phyloP scores from a whole-genome alignment of 2,797 vertebrate species.

The Acipenser ruthenus region DNA sequence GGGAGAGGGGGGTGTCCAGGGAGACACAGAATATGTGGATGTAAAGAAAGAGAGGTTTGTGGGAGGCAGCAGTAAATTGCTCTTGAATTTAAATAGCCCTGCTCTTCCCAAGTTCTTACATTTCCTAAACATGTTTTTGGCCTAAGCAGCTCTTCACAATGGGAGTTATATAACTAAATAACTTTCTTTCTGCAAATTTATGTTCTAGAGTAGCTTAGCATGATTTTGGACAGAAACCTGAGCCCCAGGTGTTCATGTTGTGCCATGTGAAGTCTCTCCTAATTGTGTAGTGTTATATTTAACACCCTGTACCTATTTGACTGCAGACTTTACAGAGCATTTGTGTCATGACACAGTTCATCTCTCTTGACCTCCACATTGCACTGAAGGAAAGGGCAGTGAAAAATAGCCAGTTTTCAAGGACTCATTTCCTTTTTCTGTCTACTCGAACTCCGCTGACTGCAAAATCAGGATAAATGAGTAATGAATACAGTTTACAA shows the following conservation, averaged over 20 bases:
- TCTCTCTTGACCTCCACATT: constrained; percentile 25
- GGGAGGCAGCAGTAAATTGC: no score
- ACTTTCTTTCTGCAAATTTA: constrained; percentile 23
- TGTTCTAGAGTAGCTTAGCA: constrained; percentile 20
- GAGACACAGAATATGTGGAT: no score
- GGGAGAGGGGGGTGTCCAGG: no score
- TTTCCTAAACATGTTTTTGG: constrained; percentile 3
- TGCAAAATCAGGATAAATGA: background rate
- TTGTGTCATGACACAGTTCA: constrained; percentile 35
- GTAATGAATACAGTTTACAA: background rate
- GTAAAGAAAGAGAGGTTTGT: no score
- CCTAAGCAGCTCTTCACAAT: constrained; percentile 10
- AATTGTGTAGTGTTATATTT: constrained; percentile 36
- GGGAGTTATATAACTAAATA: constrained; percentile 20
- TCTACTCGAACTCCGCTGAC: constrained; percentile 16
- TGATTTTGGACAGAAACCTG: constrained; percentile 15
- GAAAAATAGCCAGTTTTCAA: constrained; percentile 37
- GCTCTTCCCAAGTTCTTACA: constrained; percentile 8
- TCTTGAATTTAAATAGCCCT: no score
- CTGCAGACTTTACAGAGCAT: constrained; percentile 25
- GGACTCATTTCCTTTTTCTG: constrained; percentile 29
- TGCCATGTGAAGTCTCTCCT: constrained; percentile 11
- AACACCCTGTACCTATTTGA: constrained; percentile 25
- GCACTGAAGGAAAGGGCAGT: constrained; percentile 33
- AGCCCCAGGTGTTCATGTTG: constrained; percentile 33